Base-by-base conservation (phyloP, 2,113 vertebrate genomes). In the Chrysemys picta region DNA sequence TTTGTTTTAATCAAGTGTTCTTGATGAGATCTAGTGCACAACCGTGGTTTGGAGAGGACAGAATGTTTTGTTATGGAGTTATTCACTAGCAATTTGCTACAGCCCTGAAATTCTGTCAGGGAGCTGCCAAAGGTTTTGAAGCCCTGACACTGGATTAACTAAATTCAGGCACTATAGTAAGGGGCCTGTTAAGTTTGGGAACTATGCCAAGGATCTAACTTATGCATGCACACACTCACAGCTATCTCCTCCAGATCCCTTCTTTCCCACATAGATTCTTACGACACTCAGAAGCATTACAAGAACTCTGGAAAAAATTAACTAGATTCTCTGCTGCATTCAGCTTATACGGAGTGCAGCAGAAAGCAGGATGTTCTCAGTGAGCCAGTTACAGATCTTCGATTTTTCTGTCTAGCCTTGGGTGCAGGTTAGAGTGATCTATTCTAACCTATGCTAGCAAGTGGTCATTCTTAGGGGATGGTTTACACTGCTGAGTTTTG, bases 401-500 rank as follows among this genome's bases (percentile, higher is more conserved):
- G 79, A 87, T 75, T 59, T 79, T 38, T 89, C 50, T 87, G 65
- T 65, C 52, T 42, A 81, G 85, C 8, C 84, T 65, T 93, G 81
- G 82, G 86, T 82, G 81, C 1, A 13, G 83, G 89, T 95, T 80
- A 62, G 87, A 95, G 90, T 78, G 84, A 95, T 16, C 91, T 94
- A 72, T 85, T 95, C 79, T 92, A 88, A 91, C 92, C 89, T 49
- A 57, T 94, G 92, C 82, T 83, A 81, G n/a, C 90, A 92, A 93
- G 90, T 90, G 89, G 88, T 54, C 94, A 57, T 85, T 87, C 89
- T 78, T 87, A 78, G 22, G 85, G 82, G 25, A 87, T 95, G 93
- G 90, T 94, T 97, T 95, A 93, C 85, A 49, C 56, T 42, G 87
- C 82, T 8, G 90, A 80, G 69, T 86, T 96, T 96, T 92, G 80